These are phyloP conservation scores for Eulacestoma nigropectus DNA, from an alignment of 2,113 vertebrate genomes.

Conservation along the genomic window DNA sequence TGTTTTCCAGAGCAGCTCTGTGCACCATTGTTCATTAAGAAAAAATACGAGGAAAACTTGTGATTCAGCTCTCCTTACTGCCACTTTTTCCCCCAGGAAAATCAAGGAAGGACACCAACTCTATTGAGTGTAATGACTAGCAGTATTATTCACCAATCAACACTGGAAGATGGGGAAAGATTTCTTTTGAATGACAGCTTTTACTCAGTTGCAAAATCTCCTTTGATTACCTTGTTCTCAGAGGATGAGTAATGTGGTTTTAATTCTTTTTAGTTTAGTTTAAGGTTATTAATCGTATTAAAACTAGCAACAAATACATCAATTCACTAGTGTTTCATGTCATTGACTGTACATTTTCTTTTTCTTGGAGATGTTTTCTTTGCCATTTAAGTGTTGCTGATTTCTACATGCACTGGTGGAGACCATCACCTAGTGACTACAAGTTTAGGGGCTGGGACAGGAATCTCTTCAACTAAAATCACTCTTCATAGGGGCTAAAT, in stretches of 20 bases:
- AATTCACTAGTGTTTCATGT: not conserved
- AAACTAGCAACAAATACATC: not conserved
- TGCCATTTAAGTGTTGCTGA: not conserved
- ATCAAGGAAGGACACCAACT: slow-evolving; percentile 39
- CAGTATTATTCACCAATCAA: not conserved
- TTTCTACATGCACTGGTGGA: not conserved
- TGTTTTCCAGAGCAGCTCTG: not conserved
- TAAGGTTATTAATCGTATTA: slow-evolving; percentile 14
- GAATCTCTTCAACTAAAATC: not conserved
- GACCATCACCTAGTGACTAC: not conserved
- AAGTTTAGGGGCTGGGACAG: not conserved
- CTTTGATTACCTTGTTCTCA: slow-evolving; percentile 29
- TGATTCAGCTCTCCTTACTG: slow-evolving; percentile 56
- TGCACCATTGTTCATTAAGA: not conserved
- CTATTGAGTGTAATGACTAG: slow-evolving; percentile 1
- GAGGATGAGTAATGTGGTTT: slow-evolving; percentile 53
- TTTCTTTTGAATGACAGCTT: slow-evolving; percentile 49
- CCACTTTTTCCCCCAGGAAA: slow-evolving; percentile 17
- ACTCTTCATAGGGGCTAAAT: not conserved
- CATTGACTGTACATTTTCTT: not conserved
- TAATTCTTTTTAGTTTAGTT: slow-evolving; percentile 29
- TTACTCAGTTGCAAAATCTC: slow-evolving; percentile 30
- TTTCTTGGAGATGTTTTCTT: not conserved
- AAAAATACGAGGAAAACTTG: slow-evolving; percentile 24
- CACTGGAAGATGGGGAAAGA: not conserved